Evolutionary conservation across 2,888 invertebrate genomes (phyloP), one percentile per base, ranked within the genome.

Genomic region (Tanytarsus gracilentus): DNA sequence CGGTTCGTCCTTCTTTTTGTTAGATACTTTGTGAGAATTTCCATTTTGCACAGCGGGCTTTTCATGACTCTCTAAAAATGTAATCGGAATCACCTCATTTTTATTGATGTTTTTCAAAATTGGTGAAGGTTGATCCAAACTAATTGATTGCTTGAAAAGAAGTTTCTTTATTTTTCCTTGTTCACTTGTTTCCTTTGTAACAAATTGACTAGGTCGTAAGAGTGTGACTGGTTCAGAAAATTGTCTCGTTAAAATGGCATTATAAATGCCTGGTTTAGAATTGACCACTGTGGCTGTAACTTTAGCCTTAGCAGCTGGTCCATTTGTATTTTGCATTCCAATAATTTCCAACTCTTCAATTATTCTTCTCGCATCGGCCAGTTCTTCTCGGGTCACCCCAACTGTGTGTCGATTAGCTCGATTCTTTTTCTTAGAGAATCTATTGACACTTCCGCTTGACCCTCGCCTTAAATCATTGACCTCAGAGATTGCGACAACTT

Each of bases 371-470:
- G 91, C 91, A 66, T 85, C 82, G 2, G 84, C 87, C 25, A 91
- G 72, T 68, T 91, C 91, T 69, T 88, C 88, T 48, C 81, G 79
- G 36, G 86, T 88, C 16, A 91, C 90, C 50, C 88, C 89, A 21
- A 91, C 86, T 0, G 91, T 91, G 71, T 91, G 88, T 1, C 91
- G 75, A 50, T 80, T 80, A 63, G 82, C 80, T 27, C 85, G 79
- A 64, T 79, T 78, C 61, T 82, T 78, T 8, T 79, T 72, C 63
- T 81, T 79, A 2, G 71, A 72, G 63, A 79, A 76, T 25, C 82
- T 75, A 50, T 73, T 72, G 6, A 73, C 68, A 55, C 65, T 69
- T 2, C 63, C 66, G 52, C 65, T 69, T 2, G 77, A 71, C 23
- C 59, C 62, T 6, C 71, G 71, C 60, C 76, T 16, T 56, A 63